Evolutionary conservation across 2,797 vertebrate genomes (phyloP).

Genomic region (Alosa sapidissima): DNA sequence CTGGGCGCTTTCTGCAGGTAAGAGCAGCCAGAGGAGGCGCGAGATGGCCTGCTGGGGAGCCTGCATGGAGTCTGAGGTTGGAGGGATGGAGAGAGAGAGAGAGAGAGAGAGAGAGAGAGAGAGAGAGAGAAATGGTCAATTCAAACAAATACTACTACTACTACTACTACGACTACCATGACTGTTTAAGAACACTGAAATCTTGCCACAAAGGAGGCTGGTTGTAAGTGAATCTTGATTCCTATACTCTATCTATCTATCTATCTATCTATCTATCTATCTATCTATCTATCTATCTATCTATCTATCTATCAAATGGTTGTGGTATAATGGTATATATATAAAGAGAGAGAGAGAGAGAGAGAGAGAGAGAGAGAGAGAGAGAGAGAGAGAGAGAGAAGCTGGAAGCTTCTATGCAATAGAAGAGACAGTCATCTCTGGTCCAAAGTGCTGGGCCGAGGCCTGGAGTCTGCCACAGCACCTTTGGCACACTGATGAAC

Average conservation of each 20-base stretch:
- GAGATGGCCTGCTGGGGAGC: constrained; percentile 36
- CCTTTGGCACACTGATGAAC: constrained; percentile 63
- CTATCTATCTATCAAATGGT: too few species aligned
- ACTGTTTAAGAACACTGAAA: too few species aligned
- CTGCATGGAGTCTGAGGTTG: constrained; percentile 21
- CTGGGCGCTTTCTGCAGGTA: constrained; percentile 53
- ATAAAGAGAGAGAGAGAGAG: background rate
- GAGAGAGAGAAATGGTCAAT: background rate
- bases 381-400: background rate
- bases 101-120: constrained; percentile 5
- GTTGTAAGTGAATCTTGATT: too few species aligned
- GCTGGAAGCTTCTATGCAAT: background rate
- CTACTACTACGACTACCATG: too few species aligned
- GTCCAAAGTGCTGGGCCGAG: background rate
- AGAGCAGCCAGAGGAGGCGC: constrained; percentile 36
- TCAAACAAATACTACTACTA: too few species aligned
- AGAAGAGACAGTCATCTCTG: background rate
- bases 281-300: too few species aligned
- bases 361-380: background rate
- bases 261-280: too few species aligned
- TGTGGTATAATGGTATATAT: too few species aligned
- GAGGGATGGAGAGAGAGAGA: background rate
- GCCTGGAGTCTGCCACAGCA: constrained; percentile 17
- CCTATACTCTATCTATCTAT: too few species aligned
- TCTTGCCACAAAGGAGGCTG: too few species aligned